These are phyloP conservation scores for Arctia plantaginis DNA, from an alignment of 2,888 invertebrate genomes.

Conservation along the genomic window DNA sequence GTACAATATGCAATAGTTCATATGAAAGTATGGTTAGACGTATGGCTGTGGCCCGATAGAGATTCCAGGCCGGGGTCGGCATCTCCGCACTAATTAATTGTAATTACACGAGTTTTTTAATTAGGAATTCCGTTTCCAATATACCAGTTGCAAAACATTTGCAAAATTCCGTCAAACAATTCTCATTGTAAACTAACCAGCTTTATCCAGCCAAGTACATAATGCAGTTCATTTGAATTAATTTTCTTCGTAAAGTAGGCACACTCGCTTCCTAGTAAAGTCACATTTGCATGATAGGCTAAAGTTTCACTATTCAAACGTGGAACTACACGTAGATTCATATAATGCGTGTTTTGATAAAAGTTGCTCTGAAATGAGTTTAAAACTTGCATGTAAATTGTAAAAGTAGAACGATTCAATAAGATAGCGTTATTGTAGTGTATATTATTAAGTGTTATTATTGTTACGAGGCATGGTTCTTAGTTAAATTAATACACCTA, in stretches of 20 bases:
- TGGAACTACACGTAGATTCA: conserved; percentile 28
- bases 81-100: neutral
- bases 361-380: neutral
- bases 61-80: neutral
- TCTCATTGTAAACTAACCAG: neutral
- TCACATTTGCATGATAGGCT: conserved; percentile 49
- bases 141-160: neutral
- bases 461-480: too few relatives aligned
- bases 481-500: too few relatives aligned
- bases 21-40: neutral
- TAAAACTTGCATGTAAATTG: neutral
- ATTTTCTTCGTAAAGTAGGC: conserved; percentile 52
- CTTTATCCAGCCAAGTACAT: conserved; percentile 12
- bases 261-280: conserved; percentile 48
- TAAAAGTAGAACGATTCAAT: neutral
- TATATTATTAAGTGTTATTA: too few relatives aligned
- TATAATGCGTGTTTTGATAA: neutral
- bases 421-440: too few relatives aligned
- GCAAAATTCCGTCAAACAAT: neutral
- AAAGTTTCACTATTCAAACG: conserved; percentile 43
- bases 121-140: neutral
- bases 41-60: neutral
- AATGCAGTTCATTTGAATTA: conserved; percentile 27
- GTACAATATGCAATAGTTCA: neutral
- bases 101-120: neutral